Conservation (phyloP, 2,888 invertebrate species). For the Digitonthophagus gazella region DNA sequence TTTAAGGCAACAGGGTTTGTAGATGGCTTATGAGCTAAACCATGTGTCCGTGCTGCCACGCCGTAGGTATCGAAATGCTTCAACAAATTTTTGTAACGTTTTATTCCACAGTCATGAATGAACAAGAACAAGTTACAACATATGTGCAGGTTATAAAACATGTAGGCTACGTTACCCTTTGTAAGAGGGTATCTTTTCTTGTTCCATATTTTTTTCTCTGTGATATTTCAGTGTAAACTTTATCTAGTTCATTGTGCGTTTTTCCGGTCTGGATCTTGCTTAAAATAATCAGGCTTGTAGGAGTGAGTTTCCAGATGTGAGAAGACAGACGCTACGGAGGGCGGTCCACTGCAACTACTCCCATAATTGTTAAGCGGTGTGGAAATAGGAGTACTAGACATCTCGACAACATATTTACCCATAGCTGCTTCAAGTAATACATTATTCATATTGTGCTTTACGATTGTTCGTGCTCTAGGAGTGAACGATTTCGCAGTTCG, state of each 20-base stretch:
- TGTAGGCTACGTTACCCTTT: background rate
- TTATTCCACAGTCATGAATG: constrained; percentile 1
- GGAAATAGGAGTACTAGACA: too few relatives aligned
- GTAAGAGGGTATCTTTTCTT: background rate
- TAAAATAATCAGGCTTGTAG: constrained; percentile 1
- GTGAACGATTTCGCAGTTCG: too few relatives aligned
- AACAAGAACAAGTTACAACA: constrained; percentile 1
- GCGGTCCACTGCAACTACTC: too few relatives aligned
- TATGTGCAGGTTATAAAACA: background rate
- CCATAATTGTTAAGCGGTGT: too few relatives aligned
- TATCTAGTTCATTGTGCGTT: background rate
- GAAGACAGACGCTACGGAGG: too few relatives aligned
- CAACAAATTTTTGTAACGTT: constrained; percentile 10
- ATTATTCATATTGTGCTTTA: too few relatives aligned
- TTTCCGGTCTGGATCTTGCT: constrained; percentile 9
- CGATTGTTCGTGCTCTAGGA: too few relatives aligned
- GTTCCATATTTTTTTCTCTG: constrained; percentile 8
- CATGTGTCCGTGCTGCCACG: constrained; percentile 1
- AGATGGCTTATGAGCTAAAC: constrained; percentile 11
- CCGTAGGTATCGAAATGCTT: constrained; percentile 8
- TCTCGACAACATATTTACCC: too few relatives aligned
- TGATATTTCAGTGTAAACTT: constrained; percentile 2
- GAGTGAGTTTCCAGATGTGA: too few relatives aligned
- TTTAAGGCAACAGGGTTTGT: background rate
- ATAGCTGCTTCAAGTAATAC: too few relatives aligned